Conservation (phyloP, 2,888 invertebrate genomes). For the Congeria kusceri region DNA sequence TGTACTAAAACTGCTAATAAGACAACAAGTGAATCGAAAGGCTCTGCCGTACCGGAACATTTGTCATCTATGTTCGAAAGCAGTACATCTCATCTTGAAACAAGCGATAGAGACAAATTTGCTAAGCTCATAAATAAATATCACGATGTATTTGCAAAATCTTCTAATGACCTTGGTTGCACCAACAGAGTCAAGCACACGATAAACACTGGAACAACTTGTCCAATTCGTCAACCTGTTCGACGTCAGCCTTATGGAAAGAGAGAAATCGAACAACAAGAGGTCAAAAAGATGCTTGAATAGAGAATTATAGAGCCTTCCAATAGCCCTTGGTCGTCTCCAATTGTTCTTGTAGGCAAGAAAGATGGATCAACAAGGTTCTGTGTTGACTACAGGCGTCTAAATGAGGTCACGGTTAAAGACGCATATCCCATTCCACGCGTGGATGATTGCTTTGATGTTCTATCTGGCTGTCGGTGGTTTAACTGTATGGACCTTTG, state of each 20-base stretch:
- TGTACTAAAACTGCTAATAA: background rate
- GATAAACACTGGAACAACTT: constrained; percentile 28
- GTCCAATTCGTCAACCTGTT: constrained; percentile 37
- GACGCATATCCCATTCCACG: constrained; percentile 51
- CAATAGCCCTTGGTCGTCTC: constrained; percentile 50
- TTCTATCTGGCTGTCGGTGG: constrained; percentile 44
- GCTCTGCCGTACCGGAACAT: constrained; percentile 17
- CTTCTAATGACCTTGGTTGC: constrained; percentile 40
- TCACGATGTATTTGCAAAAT: constrained; percentile 31
- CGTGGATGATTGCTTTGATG: constrained; percentile 58
- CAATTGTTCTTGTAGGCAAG: constrained; percentile 37
- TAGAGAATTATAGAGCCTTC: constrained; percentile 38
- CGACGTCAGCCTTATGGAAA: constrained; percentile 37
- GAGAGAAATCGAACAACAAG: constrained; percentile 13
- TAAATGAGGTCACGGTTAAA: constrained; percentile 46
- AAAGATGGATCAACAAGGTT: constrained; percentile 50
- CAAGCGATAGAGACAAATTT: constrained; percentile 8
- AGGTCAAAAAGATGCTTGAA: constrained; percentile 48
- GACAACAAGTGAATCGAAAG: background rate
- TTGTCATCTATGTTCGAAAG: constrained; percentile 33
- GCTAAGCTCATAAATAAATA: constrained; percentile 18
- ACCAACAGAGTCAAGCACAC: constrained; percentile 39
- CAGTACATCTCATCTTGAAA: constrained; percentile 11
- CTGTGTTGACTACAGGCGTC: constrained; percentile 41
- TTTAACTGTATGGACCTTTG: constrained; percentile 57